Evolutionary conservation across 2,888 invertebrate genomes (phyloP), one percentile per base, ranked within the genome.

Genomic region (Parelbella ahira): DNA sequence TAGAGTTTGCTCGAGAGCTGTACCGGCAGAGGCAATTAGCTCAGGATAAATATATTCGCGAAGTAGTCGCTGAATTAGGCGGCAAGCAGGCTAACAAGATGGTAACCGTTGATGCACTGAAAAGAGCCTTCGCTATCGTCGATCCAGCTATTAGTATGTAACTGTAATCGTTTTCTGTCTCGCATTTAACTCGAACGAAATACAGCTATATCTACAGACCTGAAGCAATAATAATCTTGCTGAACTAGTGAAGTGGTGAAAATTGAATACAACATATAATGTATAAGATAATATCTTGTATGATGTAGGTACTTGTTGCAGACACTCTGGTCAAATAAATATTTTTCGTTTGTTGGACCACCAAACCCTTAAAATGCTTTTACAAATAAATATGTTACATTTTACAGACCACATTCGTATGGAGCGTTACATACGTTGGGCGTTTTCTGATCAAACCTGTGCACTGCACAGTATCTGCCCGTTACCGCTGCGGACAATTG

Each of bases 341-440:
- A n/a, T n/a, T n/a, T n/a, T n/a, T n/a, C n/a, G n/a, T n/a, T n/a
- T n/a, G n/a, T n/a, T n/a, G n/a, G n/a, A n/a, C n/a, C n/a, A n/a
- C n/a, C n/a, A n/a, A n/a, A n/a, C n/a, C n/a, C n/a, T n/a, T n/a
- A n/a, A n/a, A n/a, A n/a, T n/a, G n/a, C n/a, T n/a, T n/a, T n/a
- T n/a, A n/a, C n/a, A n/a, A n/a, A n/a, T n/a, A n/a, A n/a, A n/a
- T n/a, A n/a, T n/a, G n/a, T n/a, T n/a, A n/a, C n/a, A n/a, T 4
- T 20, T 41, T 33, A n/a, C 24, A 87, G 88, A 88, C 54, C 88
- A 88, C 51, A 70, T 83, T 19, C 74, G 81, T 6, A 84, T 88
- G 84, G 84, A 88, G 48, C 74, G 74, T 6, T 74, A 86, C 59
- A 71, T 88, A 27, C 76, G 87, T 30, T 88, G 87, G 84, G 80